Base-by-base conservation (phyloP, 2,113 vertebrate genomes). In the Ammodytes dubius region DNA sequence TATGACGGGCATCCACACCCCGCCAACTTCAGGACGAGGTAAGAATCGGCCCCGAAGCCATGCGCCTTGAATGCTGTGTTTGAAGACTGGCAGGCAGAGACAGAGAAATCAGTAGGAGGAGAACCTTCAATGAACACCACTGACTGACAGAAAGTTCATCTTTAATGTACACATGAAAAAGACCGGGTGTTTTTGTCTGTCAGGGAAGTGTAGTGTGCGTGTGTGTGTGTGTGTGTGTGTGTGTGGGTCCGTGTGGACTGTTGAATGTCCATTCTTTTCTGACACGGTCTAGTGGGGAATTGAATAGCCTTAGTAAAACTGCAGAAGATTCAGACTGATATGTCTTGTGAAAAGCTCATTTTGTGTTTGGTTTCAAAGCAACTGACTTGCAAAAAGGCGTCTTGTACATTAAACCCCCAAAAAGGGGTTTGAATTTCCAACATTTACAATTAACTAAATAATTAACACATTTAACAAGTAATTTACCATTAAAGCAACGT, bases 1-100 rank as follows among this genome's bases (percentile, higher is more conserved):
- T 99, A 99, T 86, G 98, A 99, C 59, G 98, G 98, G 7, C 97
- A 97, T 91, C 97, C 98, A 81, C 97, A 99, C 85, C 98, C 98
- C 74, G 95, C 96, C 69, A 98, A 99, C 95, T 98, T 99, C 92
- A 96, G 97, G 86, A 98, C 97, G 79, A 99, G 98, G 98, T 97
- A 95, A 96, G 94, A 79, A 68, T 50, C 0, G 0, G 35, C 59
- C 35, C 56, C 65, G 57, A 56, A 70, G 46, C 40, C 37, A 14
- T 67, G 39, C 63, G 78, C 68, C 54, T 91, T 77, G 52, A 85
- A 82, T 40, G 60, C n/a, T 81, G 17, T 40, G 17, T 85, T 79
- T 85, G 37, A 88, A 75, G 63, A 12, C 60, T 53, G 67, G 40
- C 49, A 82, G 59, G 65, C 69, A 66, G 72, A 47, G 70, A 35